These are phyloP conservation scores for Tipula confusa DNA, from an alignment of 2,888 invertebrate genomes.

Conservation along the genomic window DNA sequence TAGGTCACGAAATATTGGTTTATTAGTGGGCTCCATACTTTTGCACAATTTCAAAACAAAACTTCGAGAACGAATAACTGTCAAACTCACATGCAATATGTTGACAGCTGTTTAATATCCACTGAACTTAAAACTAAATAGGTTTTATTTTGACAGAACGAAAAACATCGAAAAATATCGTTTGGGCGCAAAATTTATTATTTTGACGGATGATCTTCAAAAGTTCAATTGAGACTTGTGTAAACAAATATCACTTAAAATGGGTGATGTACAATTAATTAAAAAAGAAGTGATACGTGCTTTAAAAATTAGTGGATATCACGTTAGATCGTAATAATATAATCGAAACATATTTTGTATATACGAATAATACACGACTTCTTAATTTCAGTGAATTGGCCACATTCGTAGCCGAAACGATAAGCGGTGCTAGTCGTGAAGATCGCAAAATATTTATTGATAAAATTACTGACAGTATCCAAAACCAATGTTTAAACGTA, in stretches of 20 bases:
- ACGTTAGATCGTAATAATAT: slow-evolving; percentile 54
- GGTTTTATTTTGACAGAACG: not conserved
- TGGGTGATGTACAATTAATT: slow-evolving; percentile 39
- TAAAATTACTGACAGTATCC: slow-evolving; percentile 70
- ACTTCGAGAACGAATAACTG: not conserved
- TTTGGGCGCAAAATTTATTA: not conserved
- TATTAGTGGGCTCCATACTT: slow-evolving; percentile 30
- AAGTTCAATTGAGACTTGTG: not conserved
- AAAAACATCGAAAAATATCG: not conserved
- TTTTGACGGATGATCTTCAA: not conserved
- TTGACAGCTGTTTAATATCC: not conserved
- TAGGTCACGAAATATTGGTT: slow-evolving; percentile 63
- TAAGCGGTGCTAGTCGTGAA: slow-evolving; percentile 56
- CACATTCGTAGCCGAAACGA: slow-evolving; percentile 65
- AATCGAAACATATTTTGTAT: not conserved
- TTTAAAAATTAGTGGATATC: slow-evolving; percentile 72
- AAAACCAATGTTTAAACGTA: slow-evolving; percentile 68
- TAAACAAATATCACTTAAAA: too few species aligned
- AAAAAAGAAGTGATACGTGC: slow-evolving; percentile 60
- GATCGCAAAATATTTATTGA: slow-evolving; percentile 69
- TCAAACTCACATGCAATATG: not conserved
- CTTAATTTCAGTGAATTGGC: slow-evolving; percentile 65
- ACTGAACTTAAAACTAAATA: not conserved
- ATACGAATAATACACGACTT: not conserved
- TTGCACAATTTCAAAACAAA: not conserved